Evolutionary conservation across 2,888 invertebrate genomes (phyloP), one percentile per base, ranked within the genome.

Genomic region (Diplazon laetatorius): DNA sequence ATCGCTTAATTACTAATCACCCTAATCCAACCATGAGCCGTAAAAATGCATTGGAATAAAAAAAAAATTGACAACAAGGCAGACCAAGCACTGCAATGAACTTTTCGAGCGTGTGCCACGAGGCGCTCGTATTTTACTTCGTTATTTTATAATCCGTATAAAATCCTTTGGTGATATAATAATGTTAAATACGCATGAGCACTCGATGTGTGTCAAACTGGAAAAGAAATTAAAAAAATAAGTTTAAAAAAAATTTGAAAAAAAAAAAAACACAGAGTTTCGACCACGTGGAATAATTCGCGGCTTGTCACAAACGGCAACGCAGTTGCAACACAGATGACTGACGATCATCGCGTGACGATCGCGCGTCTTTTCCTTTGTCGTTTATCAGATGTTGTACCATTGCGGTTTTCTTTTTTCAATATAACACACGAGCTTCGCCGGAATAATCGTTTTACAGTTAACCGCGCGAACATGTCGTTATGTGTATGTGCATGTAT

Each of bases 191-290:
- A 87, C 87, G 88, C 85, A 84, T 86, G 87, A 85, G 85, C 84
- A 86, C 87, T 87, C 85, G 85, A 86, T 87, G 89, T 87, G 87
- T 88, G 86, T 86, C 89, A 88, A 88, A 88, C 87, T 88, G 89
- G 89, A 89, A 88, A 89, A 87, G n/a, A n/a, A n/a, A n/a, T n/a
- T n/a, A n/a, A n/a, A n/a, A n/a, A n/a, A n/a, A n/a, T n/a, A n/a
- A n/a, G n/a, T n/a, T n/a, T n/a, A n/a, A n/a, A n/a, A n/a, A n/a
- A n/a, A n/a, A n/a, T n/a, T n/a, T n/a, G n/a, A n/a, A n/a, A n/a
- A n/a, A n/a, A n/a, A n/a, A n/a, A n/a, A n/a, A n/a, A n/a, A n/a
- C n/a, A n/a, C n/a, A n/a, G 86, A 30, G 55, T 87, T 89, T 85
- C 86, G 84, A 84, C 88, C 87, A 86, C 87, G 87, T 87, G 88